Base-by-base conservation (phyloP, 2,888 invertebrate species). In the Zaprionus bogoriensis region DNA sequence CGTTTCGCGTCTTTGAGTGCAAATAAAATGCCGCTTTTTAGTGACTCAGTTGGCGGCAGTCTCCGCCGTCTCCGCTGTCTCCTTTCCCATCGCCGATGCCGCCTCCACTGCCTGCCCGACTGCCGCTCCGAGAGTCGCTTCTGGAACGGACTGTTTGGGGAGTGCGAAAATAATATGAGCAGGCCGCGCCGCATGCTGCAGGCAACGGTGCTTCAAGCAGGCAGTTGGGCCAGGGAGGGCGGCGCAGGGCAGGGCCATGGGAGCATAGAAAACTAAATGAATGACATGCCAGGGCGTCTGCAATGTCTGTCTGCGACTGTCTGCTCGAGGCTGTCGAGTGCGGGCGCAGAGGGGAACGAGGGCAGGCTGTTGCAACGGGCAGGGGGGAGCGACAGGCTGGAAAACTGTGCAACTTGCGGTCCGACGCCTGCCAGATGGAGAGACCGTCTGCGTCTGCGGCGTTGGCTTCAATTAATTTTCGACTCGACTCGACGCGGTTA, bases 401-500 rank as follows among this genome's bases (percentile, higher is more conserved):
- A 6, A 19, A 45, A 25, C 36, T 42, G 61, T 50, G 48, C 63
- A 62, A 63, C 67, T 74, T 74, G 77, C 52, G 65, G 74, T 77
- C 64, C 60, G 50, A 70, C 58, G 65, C 47, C 75, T 62, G 57
- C 76, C 63, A 57, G 58, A 17, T 14, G 10, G 32, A 12, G 27
- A 27, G 27, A 27, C 27, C 12, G 30, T 6, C 14, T 12, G 44
- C 64, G 82, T 82, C 84, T 82, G 84, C 67, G 70, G 82, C 71
- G 74, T 77, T 83, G 80, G 82, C 87, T 85, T 83, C 82, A 86
- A 88, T 88, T 88, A 88, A 88, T 88, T 86, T 87, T 77, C 75
- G 71, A 68, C 75, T 73, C 71, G 77, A 66, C 86, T 77, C 75
- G 71, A 68, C 75, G 70, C 71, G 77, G 67, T 78, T 77, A 75